Evolutionary conservation across 2,113 vertebrate genomes (phyloP).

Genomic region (Oryzias melastigma): DNA sequence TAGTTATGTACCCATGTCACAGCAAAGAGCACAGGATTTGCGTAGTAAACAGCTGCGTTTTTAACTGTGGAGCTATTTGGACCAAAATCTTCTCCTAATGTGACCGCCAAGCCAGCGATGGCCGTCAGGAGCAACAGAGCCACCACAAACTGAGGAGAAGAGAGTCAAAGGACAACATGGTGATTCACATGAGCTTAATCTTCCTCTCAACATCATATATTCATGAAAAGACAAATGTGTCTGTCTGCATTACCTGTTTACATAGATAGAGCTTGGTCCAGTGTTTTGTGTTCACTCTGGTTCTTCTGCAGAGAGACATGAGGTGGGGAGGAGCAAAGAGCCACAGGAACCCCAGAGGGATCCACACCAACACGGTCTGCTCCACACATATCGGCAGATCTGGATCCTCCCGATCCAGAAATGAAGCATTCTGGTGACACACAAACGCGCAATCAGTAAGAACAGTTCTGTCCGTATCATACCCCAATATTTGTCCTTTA

Average conservation of each 20-base stretch:
- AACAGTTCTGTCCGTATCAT: too few relatives aligned
- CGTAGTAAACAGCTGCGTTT: slow-evolving; percentile 77
- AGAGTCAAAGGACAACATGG: not conserved
- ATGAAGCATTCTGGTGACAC: slow-evolving; percentile 82
- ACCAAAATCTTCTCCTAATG: slow-evolving; percentile 73
- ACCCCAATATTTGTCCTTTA: too few relatives aligned
- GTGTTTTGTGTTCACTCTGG: slow-evolving; percentile 61
- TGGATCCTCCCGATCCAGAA: slow-evolving; percentile 75
- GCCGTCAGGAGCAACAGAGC: slow-evolving; percentile 78
- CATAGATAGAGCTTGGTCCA: slow-evolving; percentile 80
- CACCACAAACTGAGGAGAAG: slow-evolving; percentile 72
- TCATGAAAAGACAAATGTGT: not conserved
- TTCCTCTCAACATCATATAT: not conserved
- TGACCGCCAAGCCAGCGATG: slow-evolving; percentile 74
- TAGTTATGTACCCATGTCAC: slow-evolving; percentile 85
- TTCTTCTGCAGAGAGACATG: slow-evolving; percentile 70
- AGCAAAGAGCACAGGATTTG: slow-evolving; percentile 84
- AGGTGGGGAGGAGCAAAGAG: slow-evolving; percentile 83
- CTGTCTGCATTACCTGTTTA: slow-evolving; percentile 83
- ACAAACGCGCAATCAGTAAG: not conserved
- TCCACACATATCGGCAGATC: slow-evolving; percentile 90
- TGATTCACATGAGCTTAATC: not conserved
- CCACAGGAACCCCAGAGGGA: slow-evolving; percentile 91
- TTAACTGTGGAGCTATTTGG: slow-evolving; percentile 24
- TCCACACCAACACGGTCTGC: slow-evolving; percentile 91